These are phyloP conservation scores for Craterocephalus amniculus DNA, from an alignment of 2,797 vertebrate genomes.

Conservation along the genomic window DNA sequence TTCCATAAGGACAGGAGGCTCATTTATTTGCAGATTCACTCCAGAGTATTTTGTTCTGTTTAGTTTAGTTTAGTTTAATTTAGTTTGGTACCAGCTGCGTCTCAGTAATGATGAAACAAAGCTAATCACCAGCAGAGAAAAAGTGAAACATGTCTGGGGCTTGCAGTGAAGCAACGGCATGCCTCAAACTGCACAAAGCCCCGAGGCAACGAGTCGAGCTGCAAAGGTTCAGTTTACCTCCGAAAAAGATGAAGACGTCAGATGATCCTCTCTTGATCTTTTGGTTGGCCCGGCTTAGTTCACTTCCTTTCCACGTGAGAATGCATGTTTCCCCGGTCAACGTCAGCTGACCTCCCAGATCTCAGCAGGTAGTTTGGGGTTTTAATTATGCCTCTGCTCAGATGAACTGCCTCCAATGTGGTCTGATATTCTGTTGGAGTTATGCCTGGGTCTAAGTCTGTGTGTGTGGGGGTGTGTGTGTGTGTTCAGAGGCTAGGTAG, in stretches of 20 bases:
- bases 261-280: conserved; percentile 23
- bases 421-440: conserved; percentile 24
- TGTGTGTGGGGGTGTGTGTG: conserved; percentile 19
- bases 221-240: conserved; percentile 58
- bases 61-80: too few species aligned
- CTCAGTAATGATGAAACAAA: neutral
- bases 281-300: conserved; percentile 7
- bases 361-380: conserved; percentile 17
- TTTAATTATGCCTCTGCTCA: conserved; percentile 9
- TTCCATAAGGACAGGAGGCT: neutral
- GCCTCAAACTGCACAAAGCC: neutral
- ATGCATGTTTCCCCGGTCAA: conserved; percentile 37
- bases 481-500: conserved; percentile 44
- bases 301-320: conserved; percentile 18
- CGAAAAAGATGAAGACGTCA: conserved; percentile 29
- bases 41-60: neutral
- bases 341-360: conserved; percentile 29
- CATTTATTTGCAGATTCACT: neutral
- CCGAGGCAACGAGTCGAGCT: neutral
- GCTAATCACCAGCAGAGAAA: neutral
- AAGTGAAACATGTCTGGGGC: neutral
- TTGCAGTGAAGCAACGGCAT: neutral
- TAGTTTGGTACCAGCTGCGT: neutral
- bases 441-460: conserved; percentile 35
- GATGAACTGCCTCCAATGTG: conserved; percentile 38